These are phyloP conservation scores for Champsocephalus gunnari DNA, from an alignment of 2,797 vertebrate genomes.

Conservation along the genomic window DNA sequence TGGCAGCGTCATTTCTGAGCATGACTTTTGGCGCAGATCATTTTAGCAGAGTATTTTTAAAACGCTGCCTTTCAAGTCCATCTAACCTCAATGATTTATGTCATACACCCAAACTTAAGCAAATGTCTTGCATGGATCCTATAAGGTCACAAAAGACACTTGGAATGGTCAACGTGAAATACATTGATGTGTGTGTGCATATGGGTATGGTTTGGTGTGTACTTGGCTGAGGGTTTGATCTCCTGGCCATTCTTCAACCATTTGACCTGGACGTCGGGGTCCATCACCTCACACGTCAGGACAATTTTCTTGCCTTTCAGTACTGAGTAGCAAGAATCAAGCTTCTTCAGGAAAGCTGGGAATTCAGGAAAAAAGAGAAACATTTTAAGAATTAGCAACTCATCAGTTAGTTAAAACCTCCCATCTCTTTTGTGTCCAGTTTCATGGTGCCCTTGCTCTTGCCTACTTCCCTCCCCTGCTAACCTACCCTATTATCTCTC, in stretches of 20 bases:
- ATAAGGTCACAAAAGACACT: slow-evolving; percentile 12
- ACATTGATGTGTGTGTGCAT: not conserved
- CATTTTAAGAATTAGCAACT: slow-evolving; percentile 5
- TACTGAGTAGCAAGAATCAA: slow-evolving; percentile 91
- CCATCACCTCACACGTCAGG: slow-evolving; percentile 87
- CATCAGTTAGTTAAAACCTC: slow-evolving; percentile 9
- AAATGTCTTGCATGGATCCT: slow-evolving; percentile 17
- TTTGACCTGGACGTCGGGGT: slow-evolving; percentile 87
- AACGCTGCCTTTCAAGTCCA: slow-evolving; percentile 50
- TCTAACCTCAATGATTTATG: slow-evolving; percentile 41
- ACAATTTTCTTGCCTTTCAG: slow-evolving; percentile 91
- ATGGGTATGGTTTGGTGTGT: slow-evolving; percentile 38
- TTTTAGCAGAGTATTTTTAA: slow-evolving; percentile 74
- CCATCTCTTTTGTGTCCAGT: not conserved
- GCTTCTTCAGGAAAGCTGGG: slow-evolving; percentile 89
- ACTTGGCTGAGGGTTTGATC: slow-evolving; percentile 93
- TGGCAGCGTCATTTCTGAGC: slow-evolving; percentile 50
- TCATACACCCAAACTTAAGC: slow-evolving; percentile 29
- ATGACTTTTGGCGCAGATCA: slow-evolving; percentile 62
- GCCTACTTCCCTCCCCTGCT: not conserved
- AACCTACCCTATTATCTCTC: not conserved
- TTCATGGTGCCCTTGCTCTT: not conserved
- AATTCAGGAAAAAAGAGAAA: slow-evolving; percentile 1
- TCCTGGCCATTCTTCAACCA: slow-evolving; percentile 95
- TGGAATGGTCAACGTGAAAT: not conserved